Evolutionary conservation across 2,888 invertebrate species (phyloP).

Genomic region (Synanthedon myopaeformis): DNA sequence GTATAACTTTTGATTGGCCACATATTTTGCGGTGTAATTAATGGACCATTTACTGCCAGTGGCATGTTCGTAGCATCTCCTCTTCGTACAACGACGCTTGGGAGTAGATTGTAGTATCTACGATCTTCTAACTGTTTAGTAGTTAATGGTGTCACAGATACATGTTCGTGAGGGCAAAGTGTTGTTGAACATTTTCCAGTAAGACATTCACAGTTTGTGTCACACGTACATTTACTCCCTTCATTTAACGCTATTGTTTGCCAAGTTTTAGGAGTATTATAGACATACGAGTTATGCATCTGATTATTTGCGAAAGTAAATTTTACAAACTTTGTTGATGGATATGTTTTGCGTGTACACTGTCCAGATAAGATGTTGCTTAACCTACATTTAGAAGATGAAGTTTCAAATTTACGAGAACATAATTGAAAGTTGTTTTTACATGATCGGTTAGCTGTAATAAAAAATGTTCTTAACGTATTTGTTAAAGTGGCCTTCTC

Average conservation of each 20-base stretch:
- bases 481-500: too few relatives aligned
- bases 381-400: too few relatives aligned
- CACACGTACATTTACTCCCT: constrained; percentile 6
- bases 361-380: constrained; percentile 4
- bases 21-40: not conserved
- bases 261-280: too few relatives aligned
- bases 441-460: too few relatives aligned
- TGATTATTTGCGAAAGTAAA: too few relatives aligned
- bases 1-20: not conserved
- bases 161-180: constrained; percentile 12
- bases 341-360: constrained; percentile 27
- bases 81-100: constrained; percentile 27
- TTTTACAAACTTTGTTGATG: not conserved
- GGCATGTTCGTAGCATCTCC: constrained; percentile 12
- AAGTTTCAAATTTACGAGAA: too few relatives aligned
- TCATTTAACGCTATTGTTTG: too few relatives aligned
- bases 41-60: not conserved
- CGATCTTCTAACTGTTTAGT: constrained; percentile 13
- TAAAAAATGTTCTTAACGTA: too few relatives aligned
- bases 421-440: too few relatives aligned
- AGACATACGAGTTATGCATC: too few relatives aligned
- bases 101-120: constrained; percentile 27
- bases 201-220: constrained; percentile 17
- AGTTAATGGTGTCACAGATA: constrained; percentile 13
- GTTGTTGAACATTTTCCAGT: constrained; percentile 10